Base-by-base conservation (phyloP, 64 coral and sea anemone species). In the Pocillopora damicornis region DNA sequence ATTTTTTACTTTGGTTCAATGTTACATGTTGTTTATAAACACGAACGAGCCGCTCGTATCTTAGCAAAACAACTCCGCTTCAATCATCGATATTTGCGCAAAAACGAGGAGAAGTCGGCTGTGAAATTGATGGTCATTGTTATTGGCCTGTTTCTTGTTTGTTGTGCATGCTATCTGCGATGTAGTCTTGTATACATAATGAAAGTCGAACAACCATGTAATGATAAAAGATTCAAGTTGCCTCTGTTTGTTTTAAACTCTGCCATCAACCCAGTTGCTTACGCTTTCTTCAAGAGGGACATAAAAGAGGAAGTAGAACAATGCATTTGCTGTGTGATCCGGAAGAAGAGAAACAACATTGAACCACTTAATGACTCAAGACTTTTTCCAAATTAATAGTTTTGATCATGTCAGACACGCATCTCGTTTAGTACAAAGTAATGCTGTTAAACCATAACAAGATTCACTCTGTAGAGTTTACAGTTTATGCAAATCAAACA, bases 181-280 rank as follows among this genome's bases (percentile, higher is more conserved):
- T 35, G 77, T 79, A n/a, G 38, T 59, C 13, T 79, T 79, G 22
- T 25, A 26, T 14, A 14, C 7, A 30, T 79, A 20, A 4, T 78
- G 15, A 13, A 79, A 60, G 9, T 15, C 1, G 22, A 4, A 30
- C 11, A 2, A 35, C 20, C 45, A 9, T 79, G 77, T 62, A 51
- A 30, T 7, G 77, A 79, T 26, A 23, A 14, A 12, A 51, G 16
- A 26, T 79, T 25, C 10, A 36, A 79, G 35, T 60, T 79, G 61
- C 77, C 77, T 30, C 12, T 79, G 56, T 22, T 79, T 23, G 7
- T 79, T 79, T 79, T 79, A 79, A 79, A 79, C 58, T 79, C 77
- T 5, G 77, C 77, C 42, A 22, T 60, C 9, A 79, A 79, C 16
- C 77, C 58, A 1, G 22, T 79, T 2, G 77, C 57, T 9, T 79